Evolutionary conservation across 64 coral and sea anemone species (phyloP), one percentile per base, ranked within the genome.

Genomic region (Montipora efflorescens): DNA sequence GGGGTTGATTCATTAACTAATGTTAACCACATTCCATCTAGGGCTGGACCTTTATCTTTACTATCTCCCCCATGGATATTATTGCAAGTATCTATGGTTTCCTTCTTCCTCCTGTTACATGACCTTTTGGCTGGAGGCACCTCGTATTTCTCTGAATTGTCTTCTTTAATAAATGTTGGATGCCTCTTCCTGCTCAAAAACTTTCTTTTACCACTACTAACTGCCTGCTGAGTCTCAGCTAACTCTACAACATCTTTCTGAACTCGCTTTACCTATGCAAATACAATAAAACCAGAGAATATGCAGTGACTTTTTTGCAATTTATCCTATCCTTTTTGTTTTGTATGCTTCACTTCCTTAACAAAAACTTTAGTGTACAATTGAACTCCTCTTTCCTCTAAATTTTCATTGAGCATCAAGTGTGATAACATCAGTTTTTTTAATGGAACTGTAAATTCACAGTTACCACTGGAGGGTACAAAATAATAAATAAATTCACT

Each of bases 21-120:
- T 7, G 91, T 71, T 19, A 93, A 75, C 83, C 91, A 93, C 52
- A 85, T 57, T 57, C 53, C 53, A 57, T 94, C 92, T 15, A 94
- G 4, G 8, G 23, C 48, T 66, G 66, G 78, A 21, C 45, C 15
- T 46, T 52, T 80, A 16, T 82, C 49, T 6, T 94, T 46, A 12
- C 23, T 74, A 12, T n/a, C 81, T 1, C 86, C 92, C 47, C 86
- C 79, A 89, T 94, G 92, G 2, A 94, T 89, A 7, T 21, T 22
- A 50, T 52, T n/a, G 59, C 93, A 94, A 8, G 79, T 71, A 94
- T 94, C 93, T 5, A 94, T 16, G 8, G 87, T 94, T 13, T 94
- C 93, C 46, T 53, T 69, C 67, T 69, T 69, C n/a, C n/a, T 94
- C 76, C 5, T 90, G 5, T 83, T 78, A 8, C 67, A 69, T 0